Base-by-base conservation (phyloP, 2,797 vertebrate genomes). In the Champsocephalus esox region DNA sequence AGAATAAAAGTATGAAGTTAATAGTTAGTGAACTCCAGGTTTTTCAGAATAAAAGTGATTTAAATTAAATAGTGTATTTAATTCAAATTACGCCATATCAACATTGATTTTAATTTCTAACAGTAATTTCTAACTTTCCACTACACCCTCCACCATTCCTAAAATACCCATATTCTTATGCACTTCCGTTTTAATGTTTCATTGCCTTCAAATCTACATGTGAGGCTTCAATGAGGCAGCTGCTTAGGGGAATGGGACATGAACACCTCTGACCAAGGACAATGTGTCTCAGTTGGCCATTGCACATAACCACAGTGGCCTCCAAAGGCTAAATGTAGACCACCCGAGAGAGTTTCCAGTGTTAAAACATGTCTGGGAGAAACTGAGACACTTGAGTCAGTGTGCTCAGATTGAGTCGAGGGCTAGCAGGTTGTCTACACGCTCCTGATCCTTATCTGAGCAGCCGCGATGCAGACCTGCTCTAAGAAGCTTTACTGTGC, bases 111-210 rank as follows among this genome's bases (percentile, higher is more conserved):
- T 21, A 21, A 21, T 21, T 21, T 21, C 21, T 21, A 21, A 21
- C 21, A 21, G 21, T 21, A 78, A 79, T 88, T 90, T 88, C 91
- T 87, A 55, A 89, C 79, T 92, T 84, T 88, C 73, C 56, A 61
- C 86, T 83, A 83, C 46, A 88, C 81, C 92, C 87, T 93, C 82
- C 73, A 87, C 79, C 81, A 80, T 34, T 84, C 63, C 79, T 89
- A 83, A 21, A 88, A 90, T 88, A 87, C 87, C 91, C 89, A 85
- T 88, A 92, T 93, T 93, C 92, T 91, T 94, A 94, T 92, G 93
- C 75, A 92, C 87, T 82, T 92, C 81, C 86, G 83, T 83, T 71
- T 87, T 92, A 70, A 89, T 82, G 88, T 92, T 95, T 96, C 92
- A 94, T 93, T 92, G 51, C 73, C 88, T 76, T 90, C 88, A 93